Percentiles rank a stretch among this genome's conserved stretches.
Conservation (phyloP, 2,888 invertebrate genomes). For the Brachypterus glaber region DNA sequence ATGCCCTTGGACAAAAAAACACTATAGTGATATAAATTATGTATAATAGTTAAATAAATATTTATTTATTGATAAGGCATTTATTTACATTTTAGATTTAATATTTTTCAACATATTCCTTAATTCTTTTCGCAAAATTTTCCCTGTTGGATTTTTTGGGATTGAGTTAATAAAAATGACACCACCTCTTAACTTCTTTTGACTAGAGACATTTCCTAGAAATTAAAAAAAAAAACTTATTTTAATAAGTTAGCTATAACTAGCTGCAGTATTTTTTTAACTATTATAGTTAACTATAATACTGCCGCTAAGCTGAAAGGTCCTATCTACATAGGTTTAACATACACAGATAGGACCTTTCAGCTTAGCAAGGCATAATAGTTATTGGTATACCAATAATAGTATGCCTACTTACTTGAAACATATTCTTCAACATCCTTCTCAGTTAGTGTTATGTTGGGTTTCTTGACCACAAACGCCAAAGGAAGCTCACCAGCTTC, state of each 20-base stretch:
- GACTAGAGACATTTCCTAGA: constrained; percentile 51
- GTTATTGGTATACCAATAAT: background rate
- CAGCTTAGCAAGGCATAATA: constrained; percentile 62
- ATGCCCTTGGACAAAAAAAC: constrained; percentile 60
- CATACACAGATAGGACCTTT: too few relatives aligned
- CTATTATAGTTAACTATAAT: too few relatives aligned
- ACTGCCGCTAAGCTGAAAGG: too few relatives aligned
- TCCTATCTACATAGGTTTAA: too few relatives aligned
- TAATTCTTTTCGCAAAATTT: constrained; percentile 42
- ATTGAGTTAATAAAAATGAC: constrained; percentile 44
- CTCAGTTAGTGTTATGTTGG: constrained; percentile 43
- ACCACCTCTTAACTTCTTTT: constrained; percentile 62
- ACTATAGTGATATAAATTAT: too few relatives aligned
- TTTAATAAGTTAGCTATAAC: background rate
- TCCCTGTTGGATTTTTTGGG: constrained; percentile 44
- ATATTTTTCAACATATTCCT: constrained; percentile 19
- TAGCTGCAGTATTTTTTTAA: too few relatives aligned
- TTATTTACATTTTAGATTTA: constrained; percentile 1
- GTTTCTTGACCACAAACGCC: constrained; percentile 63
- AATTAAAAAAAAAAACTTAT: background rate
- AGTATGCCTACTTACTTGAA: constrained; percentile 28
- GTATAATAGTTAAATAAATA: too few relatives aligned
- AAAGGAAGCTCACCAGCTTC: constrained; percentile 64
- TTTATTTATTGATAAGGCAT: too few relatives aligned
- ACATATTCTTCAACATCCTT: constrained; percentile 38